Evolutionary conservation across 2,888 invertebrate species (phyloP).

Genomic region (Drosophila stalkeri): DNA sequence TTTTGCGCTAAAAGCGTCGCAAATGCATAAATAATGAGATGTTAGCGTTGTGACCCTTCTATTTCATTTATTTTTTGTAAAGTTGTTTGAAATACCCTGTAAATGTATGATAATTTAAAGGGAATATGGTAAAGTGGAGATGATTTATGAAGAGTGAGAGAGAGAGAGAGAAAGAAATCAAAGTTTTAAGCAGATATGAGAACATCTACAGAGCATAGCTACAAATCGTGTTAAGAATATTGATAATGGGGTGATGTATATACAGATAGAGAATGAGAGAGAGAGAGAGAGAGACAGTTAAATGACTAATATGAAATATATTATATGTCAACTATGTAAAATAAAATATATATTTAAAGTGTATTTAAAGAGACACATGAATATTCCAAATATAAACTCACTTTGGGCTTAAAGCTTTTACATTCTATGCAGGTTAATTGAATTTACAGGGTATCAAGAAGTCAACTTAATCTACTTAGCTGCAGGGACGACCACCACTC

Average conservation of each 20-base stretch:
- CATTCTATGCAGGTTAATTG: background rate
- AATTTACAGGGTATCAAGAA: constrained; percentile 24
- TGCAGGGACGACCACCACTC: background rate
- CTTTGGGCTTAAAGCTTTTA: background rate
- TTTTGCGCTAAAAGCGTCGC: constrained; percentile 72
- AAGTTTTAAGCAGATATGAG: no score
- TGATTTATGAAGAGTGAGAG: background rate
- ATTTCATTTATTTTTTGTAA: constrained; percentile 39
- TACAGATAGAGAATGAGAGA: no score
- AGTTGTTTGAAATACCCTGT: constrained; percentile 36
- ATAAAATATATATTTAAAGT: no score
- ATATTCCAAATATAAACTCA: background rate
- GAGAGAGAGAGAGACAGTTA: no score
- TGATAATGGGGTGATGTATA: no score
- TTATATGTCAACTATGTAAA: no score
- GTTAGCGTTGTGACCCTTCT: constrained; percentile 39
- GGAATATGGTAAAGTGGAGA: no score
- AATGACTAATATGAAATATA: no score
- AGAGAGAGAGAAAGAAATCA: no score
- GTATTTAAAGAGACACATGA: no score
- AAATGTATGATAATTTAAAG: background rate
- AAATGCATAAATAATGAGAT: constrained; percentile 72
- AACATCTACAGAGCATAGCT: no score
- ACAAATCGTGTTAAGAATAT: no score
- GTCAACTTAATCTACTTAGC: background rate